Evolutionary conservation across 2,888 invertebrate species (phyloP), one percentile per base, ranked within the genome.

Genomic region (Tridacna gigas): DNA sequence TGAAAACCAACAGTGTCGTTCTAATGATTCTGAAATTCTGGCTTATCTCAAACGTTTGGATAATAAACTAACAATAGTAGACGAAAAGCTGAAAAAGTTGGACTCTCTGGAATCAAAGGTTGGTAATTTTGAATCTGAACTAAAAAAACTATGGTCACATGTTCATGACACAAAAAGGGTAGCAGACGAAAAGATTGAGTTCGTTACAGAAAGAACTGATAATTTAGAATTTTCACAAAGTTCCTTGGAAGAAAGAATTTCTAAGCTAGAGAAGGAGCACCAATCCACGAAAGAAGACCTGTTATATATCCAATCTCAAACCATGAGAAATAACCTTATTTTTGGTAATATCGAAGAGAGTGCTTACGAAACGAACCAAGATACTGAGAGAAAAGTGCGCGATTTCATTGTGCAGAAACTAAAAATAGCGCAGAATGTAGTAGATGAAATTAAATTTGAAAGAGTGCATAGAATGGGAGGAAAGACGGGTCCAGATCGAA

Each of bases 321-420:
- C 78, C 4, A 79, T 82, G 79, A 78, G 71, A 45, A 75, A 82
- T 56, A 82, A 74, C 61, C 61, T 79, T 18, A 48, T 82, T 18
- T 74, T 82, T 45, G 47, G 28, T 56, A 22, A 47, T 18, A 71
- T 82, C 15, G 75, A 65, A 18, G 82, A 82, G 66, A 56, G 13
- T 37, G 12, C 51, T 20, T 51, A 60, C 12, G 80, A 80, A 26
- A 26, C 73, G 13, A 18, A 48, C 26, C 77, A 80, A 25, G 74
- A 63, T n/a, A 79, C 26, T 48, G 71, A 71, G 48, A 47, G n/a
- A 7, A 48, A 20, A 47, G 9, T 80, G 28, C 69, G 73, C 9
- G 20, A 74, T n/a, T 74, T 73, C 65, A 4, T 77, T 1, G 45
- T 45, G 11, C 48, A 65, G 11, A 65, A 73, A 37, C 26, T 83